These are phyloP conservation scores for Hycleus phaleratus DNA, from an alignment of 1,140 invertebrate genomes.

Conservation along the genomic window DNA sequence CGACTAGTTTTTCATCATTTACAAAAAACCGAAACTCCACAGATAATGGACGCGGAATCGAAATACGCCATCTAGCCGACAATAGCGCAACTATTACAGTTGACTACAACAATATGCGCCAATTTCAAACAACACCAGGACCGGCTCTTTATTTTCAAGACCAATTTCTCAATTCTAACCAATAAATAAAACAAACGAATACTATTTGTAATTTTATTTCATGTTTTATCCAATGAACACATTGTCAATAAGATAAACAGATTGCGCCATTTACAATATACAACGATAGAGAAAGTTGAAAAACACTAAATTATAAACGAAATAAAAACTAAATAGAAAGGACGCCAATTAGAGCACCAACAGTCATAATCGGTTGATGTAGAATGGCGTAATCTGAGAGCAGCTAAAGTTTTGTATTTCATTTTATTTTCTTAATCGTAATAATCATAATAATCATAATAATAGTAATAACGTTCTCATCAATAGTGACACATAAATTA, in stretches of 20 bases:
- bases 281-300: constrained; percentile 12
- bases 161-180: too few species aligned
- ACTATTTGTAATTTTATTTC: constrained; percentile 35
- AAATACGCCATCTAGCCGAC: not conserved
- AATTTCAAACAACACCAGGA: too few species aligned
- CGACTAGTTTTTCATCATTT: constrained; percentile 32
- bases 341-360: constrained; percentile 25
- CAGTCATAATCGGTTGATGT: constrained; percentile 34
- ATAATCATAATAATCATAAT: not conserved
- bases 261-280: constrained; percentile 35
- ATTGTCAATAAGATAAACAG: constrained; percentile 39
- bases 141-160: too few species aligned
- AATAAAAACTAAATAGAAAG: not conserved
- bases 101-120: not conserved
- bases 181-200: not conserved
- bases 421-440: not conserved
- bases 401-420: constrained; percentile 8
- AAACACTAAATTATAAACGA: too few species aligned
- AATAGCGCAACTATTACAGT: not conserved
- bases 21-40: constrained; percentile 29
- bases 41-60: constrained; percentile 10
- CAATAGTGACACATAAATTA: constrained; percentile 27
- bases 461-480: not conserved
- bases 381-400: constrained; percentile 36
- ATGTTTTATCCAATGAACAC: constrained; percentile 41